Evolutionary conservation across 2,113 vertebrate genomes (phyloP), one percentile per base, ranked within the genome.

Genomic region (Synodontis membranacea): DNA sequence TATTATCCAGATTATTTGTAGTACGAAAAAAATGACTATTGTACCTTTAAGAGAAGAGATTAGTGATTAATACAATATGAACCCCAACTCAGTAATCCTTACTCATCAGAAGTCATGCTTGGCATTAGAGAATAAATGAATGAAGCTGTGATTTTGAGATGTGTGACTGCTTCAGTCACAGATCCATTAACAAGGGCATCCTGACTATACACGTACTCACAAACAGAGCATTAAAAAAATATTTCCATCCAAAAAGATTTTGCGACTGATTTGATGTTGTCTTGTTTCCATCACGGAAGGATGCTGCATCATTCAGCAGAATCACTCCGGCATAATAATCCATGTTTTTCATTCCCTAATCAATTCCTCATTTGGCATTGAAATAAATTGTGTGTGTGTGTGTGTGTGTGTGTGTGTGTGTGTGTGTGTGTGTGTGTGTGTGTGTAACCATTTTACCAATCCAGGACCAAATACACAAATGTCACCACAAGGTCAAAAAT

Each of bases 241-340:
- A 37, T 37, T 17, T 79, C 72, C 23, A 17, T 21, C 70, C 39
- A n/a, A 85, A 54, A 28, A 58, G 23, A 46, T 60, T 66, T 80
- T 25, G 34, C 48, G 37, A 37, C 31, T 7, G 37, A 42, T 54
- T 79, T 54, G 50, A 42, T 80, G 79, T 15, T 42, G 54, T 39
- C 9, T 23, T 80, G 54, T 82, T 82, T 31, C 37, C 80, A 46
- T 82, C 48, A 82, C 8, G 42, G 15, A 46, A 82, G 23, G 37
- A 25, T 82, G 56, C 56, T 2, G 23, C 56, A 60, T 62, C 42
- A 64, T 82, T 64, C 42, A 46, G 58, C 42, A 66, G 80, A 48
- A 82, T 82, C 50, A 48, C 83, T 84, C 74, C 82, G 70, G 80
- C 66, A 84, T 82, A 80, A 80, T 56, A 28, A 31, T 58, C 81